Evolutionary conservation across 2,797 vertebrate species (phyloP).

Genomic region (Epinephelus malabaricus): DNA sequence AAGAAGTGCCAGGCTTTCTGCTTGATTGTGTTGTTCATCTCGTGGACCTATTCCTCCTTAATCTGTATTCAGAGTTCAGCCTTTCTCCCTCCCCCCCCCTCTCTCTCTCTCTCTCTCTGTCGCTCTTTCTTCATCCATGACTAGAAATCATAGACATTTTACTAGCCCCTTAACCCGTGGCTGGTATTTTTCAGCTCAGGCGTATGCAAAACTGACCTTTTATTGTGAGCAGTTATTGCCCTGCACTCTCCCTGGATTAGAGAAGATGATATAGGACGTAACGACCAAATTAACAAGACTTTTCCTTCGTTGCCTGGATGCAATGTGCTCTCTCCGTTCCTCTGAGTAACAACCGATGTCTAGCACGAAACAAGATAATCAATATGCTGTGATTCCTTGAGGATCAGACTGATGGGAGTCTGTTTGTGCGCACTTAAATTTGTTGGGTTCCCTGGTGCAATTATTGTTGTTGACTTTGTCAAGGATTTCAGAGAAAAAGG

Average conservation of each 20-base stretch:
- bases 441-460: conserved; percentile 29
- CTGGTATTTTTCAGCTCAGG: conserved; percentile 45
- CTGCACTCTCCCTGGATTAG: conserved; percentile 44
- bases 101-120: neutral
- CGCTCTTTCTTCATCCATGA: conserved; percentile 31
- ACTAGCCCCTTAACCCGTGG: conserved; percentile 35
- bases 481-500: conserved; percentile 38
- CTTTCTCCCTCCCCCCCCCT: conserved; percentile 5
- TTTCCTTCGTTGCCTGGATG: conserved; percentile 21
- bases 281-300: conserved; percentile 32
- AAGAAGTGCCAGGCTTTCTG: conserved; percentile 53
- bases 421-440: conserved; percentile 50
- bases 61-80: conserved; percentile 70
- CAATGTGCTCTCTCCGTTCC: conserved; percentile 4
- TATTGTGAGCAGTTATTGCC: conserved; percentile 47
- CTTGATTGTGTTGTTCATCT: conserved; percentile 67
- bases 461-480: conserved; percentile 51
- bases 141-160: conserved; percentile 49
- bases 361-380: conserved; percentile 44
- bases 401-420: conserved; percentile 45
- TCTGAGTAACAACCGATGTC: conserved; percentile 32
- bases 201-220: conserved; percentile 57
- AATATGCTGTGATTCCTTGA: conserved; percentile 47
- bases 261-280: conserved; percentile 41
- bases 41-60: conserved; percentile 44